Base-by-base conservation (phyloP, 2,797 vertebrate genomes). In the Malurus leucopterus region DNA sequence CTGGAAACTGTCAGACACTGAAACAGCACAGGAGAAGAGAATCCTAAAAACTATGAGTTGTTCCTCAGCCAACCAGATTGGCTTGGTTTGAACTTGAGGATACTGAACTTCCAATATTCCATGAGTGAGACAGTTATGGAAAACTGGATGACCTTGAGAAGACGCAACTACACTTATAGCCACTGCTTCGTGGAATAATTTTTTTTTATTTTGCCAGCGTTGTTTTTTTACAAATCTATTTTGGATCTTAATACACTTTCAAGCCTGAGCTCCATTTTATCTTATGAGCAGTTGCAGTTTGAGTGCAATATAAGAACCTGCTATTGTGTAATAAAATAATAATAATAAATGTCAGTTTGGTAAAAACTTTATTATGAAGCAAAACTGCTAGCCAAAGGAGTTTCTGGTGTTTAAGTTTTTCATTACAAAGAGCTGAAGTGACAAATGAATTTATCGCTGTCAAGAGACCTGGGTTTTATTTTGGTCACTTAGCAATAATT, bases 321-420 rank as follows among this genome's bases (percentile, higher is more conserved):
- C n/a, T 89, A 21, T 83, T 95, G 86, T 92, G 80, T 88, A 96
- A 95, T 95, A 90, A 38, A 94, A 92, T 96, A 94, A 90, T 96
- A 94, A 90, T 94, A 92, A 30, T 90, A 94, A 93, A 77, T 95
- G 95, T 96, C 95, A 76, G 61, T 89, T 88, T 82, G 57, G 38
- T 81, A 65, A 88, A 76, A 88, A 47, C 41, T 58, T 84, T 86
- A 71, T 86, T 84, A 64, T 4, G 4, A 79, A 76, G 57, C 36
- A 91, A 74, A 93, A 89, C 72, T 91, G 83, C 91, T 74, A 91
- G 78, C 83, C 61, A 16, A 82, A 92, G 85, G 91, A 68, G 76
- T 93, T 93, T 74, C 64, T 92, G 71, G 29, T 62, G 53, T 49
- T 76, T 1, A 3, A 69, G 55, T 43, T 84, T 92, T 89, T 90